These are phyloP conservation scores for Hylaeus volcanicus DNA, from an alignment of 1,140 invertebrate genomes.

Conservation along the genomic window DNA sequence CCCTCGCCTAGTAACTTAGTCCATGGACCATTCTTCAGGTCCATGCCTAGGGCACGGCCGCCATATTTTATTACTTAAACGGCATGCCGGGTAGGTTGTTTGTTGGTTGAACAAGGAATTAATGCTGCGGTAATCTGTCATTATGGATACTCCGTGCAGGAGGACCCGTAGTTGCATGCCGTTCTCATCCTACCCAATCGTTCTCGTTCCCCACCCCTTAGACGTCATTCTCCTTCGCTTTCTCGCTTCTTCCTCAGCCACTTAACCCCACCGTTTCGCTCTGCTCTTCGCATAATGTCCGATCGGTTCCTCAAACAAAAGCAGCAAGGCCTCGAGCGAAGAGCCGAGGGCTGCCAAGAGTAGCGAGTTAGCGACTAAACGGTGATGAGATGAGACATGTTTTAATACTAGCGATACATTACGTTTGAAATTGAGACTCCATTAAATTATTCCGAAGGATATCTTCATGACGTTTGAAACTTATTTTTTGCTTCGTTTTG, in stretches of 20 bases:
- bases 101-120: conserved; percentile 75
- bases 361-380: no score
- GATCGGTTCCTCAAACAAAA: conserved; percentile 30
- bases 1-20: no score
- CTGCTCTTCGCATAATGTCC: conserved; percentile 41
- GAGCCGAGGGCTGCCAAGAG: no score
- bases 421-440: no score
- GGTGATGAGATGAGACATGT: no score
- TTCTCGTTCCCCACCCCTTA: background rate
- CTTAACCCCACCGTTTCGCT: conserved; percentile 25
- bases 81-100: conserved; percentile 69
- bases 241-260: background rate
- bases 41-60: conserved; percentile 52
- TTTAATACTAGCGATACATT: no score
- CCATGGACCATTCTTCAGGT: no score
- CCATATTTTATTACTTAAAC: conserved; percentile 75
- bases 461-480: no score
- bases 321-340: background rate
- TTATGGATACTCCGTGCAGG: conserved; percentile 63
- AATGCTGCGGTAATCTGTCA: conserved; percentile 72
- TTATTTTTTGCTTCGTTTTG: no score
- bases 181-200: conserved; percentile 21
- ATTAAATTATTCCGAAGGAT: no score
- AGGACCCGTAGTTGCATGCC: conserved; percentile 49
- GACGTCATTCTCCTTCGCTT: background rate